Percentiles rank a stretch among this genome's conserved stretches.
Conservation (phyloP, 2,797 vertebrate species). For the Leontocebus nigricollis region DNA sequence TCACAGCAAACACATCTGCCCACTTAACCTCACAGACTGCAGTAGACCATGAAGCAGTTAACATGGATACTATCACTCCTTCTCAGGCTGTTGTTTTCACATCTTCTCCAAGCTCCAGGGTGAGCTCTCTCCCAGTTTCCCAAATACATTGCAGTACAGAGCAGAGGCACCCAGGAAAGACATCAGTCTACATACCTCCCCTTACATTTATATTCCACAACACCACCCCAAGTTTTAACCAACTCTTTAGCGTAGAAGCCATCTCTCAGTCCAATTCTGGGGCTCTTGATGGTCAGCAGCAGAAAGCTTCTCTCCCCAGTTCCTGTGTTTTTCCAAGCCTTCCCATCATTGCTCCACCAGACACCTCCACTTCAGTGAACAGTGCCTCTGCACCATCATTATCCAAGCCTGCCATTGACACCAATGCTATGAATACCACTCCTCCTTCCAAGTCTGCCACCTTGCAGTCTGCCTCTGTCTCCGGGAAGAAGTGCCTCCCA, state of each 20-base stretch:
- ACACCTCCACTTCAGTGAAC: accelerated
- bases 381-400: neutral
- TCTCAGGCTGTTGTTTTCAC: slow-evolving; percentile 51
- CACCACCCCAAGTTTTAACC: slow-evolving; percentile 65
- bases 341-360: neutral
- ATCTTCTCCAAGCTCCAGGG: slow-evolving; percentile 52
- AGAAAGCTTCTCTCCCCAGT: neutral
- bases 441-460: too few relatives aligned
- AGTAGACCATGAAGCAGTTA: slow-evolving; percentile 81
- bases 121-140: neutral
- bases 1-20: slow-evolving; percentile 61
- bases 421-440: neutral
- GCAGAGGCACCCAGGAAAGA: neutral
- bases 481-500: neutral
- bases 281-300: neutral
- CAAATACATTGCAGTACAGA: neutral
- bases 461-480: neutral
- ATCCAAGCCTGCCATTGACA: too few relatives aligned
- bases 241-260: slow-evolving; percentile 61
- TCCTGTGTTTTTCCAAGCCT: neutral
- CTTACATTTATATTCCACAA: accelerated
- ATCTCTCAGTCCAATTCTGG: slow-evolving; percentile 82
- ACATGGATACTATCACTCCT: neutral
- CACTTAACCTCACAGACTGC: slow-evolving; percentile 76
- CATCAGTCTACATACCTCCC: slow-evolving; percentile 7